Base-by-base conservation (phyloP, 2,797 vertebrate genomes). In the Acrossocheilus wenchowensis region DNA sequence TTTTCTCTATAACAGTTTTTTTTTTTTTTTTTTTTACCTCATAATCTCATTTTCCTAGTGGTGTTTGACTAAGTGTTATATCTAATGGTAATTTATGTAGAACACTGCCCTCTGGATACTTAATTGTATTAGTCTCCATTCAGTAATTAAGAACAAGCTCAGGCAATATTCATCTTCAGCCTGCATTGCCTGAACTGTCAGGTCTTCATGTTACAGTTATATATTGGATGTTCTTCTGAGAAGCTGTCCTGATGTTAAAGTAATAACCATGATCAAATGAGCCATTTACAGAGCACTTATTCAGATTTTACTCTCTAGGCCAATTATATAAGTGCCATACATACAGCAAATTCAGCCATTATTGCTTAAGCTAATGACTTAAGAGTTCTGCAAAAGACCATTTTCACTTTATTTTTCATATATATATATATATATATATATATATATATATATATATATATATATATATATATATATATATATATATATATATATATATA, bases 121-220 rank as follows among this genome's bases (percentile, higher is more conserved):
- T 81, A 84, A 89, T 86, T 86, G 83, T 48, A 72, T 64, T 50
- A 50, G 39, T 74, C 72, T 86, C 54, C 26, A 68, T 43, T 84
- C 71, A 36, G 83, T 74, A 68, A 86, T 89, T 87, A 87, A 77
- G 71, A 83, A 69, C 21, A 75, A n/a, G n/a, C 21, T 45, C 19
- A 41, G 62, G 85, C 86, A 43, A 89, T 86, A 86, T 86, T 88
- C 81, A 86, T 79, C 75, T 72, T 68, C 21, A 66, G 66, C 21
- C 45, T 0, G 17, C 66, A 36, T 78, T 73, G 34, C 82, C 60
- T 36, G 62, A 68, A 36, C 21, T 45, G 21, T 71, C 82, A 75
- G 75, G 78, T 83, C 66, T 79, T 82, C 21, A 36, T 60, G 75
- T 72, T 84, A 66, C 50, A 81, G 71, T 45, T 6, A 74, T 80